phyloP scores from a whole-genome alignment of 2,888 invertebrate genomes.

The Calameuta filiformis region DNA sequence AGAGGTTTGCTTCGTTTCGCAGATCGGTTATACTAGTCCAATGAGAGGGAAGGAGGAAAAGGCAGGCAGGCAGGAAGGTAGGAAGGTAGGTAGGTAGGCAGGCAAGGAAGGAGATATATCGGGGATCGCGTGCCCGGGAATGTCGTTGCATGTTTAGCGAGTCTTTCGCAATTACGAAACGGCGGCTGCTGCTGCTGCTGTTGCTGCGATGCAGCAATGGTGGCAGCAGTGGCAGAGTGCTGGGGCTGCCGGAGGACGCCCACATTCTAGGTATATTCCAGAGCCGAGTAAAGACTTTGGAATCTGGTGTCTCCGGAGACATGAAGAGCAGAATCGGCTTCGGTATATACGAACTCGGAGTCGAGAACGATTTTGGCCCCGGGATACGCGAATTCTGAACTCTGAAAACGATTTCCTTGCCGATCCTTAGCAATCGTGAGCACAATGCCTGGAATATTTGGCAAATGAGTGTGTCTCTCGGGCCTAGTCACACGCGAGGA shows the following conservation, averaged over 20 bases:
- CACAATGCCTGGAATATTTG: slow-evolving; percentile 62
- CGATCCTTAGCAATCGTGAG: slow-evolving; percentile 5
- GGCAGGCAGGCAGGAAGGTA: no score
- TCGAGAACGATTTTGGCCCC: slow-evolving; percentile 24
- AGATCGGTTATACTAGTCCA: no score
- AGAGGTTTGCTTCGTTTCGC: neutral
- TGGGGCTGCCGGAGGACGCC: slow-evolving; percentile 31
- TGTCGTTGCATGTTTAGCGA: slow-evolving; percentile 60
- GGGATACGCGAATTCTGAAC: slow-evolving; percentile 27
- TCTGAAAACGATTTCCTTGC: slow-evolving; percentile 7
- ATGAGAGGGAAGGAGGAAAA: no score
- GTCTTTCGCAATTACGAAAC: slow-evolving; percentile 53
- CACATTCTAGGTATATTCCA: slow-evolving; percentile 28
- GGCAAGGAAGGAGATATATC: slow-evolving; percentile 3
- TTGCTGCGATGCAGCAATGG: no score
- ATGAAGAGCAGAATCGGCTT: slow-evolving; percentile 3
- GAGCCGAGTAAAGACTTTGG: neutral
- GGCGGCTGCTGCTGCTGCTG: slow-evolving; percentile 7
- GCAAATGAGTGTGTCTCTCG: slow-evolving; percentile 49
- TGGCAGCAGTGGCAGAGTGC: slow-evolving; percentile 15
- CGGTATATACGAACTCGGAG: neutral
- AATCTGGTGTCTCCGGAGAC: slow-evolving; percentile 4
- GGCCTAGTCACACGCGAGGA: slow-evolving; percentile 28
- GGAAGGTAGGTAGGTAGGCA: no score
- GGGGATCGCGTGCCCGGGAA: slow-evolving; percentile 40